Evolutionary conservation across 1,140 invertebrate genomes (phyloP), one percentile per base, ranked within the genome.

Genomic region (Pissodes strobi): DNA sequence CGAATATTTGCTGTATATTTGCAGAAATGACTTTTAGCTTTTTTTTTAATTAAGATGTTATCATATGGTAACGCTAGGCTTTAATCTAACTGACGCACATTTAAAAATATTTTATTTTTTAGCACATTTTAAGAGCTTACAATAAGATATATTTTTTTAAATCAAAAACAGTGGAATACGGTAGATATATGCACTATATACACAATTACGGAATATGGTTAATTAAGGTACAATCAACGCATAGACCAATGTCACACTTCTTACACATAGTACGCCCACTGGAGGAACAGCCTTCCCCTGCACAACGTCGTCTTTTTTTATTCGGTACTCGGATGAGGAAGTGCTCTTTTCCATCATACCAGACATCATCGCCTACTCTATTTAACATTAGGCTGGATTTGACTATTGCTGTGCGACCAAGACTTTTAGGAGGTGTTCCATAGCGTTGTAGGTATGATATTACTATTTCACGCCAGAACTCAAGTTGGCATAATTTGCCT

Each of bases 391-490:
- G 12, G 21, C 49, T 52, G 25, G 18, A 27, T 52, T 30, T 52
- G 3, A 22, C 23, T 23, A 52, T 52, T 52, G 3, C 49, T 52
- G 49, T 13, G n/a, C 25, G n/a, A 52, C 49, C 23, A 12, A 34
- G 10, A 76, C 52, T 30, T 64, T 49, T 64, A 71, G 66, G 68
- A 74, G n/a, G n/a, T n/a, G n/a, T n/a, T n/a, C n/a, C n/a, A n/a
- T n/a, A n/a, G n/a, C n/a, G n/a, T n/a, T n/a, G n/a, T n/a, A n/a
- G n/a, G n/a, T n/a, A n/a, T n/a, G n/a, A n/a, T n/a, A n/a, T n/a
- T n/a, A n/a, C n/a, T n/a, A n/a, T n/a, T n/a, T n/a, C n/a, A n/a
- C n/a, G n/a, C n/a, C n/a, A n/a, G n/a, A n/a, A n/a, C n/a, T n/a
- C n/a, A n/a, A n/a, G n/a, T n/a, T n/a, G n/a, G n/a, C n/a, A n/a